Evolutionary conservation across 1,140 invertebrate species (phyloP).

Genomic region (Macrosteles quadrilineatus): DNA sequence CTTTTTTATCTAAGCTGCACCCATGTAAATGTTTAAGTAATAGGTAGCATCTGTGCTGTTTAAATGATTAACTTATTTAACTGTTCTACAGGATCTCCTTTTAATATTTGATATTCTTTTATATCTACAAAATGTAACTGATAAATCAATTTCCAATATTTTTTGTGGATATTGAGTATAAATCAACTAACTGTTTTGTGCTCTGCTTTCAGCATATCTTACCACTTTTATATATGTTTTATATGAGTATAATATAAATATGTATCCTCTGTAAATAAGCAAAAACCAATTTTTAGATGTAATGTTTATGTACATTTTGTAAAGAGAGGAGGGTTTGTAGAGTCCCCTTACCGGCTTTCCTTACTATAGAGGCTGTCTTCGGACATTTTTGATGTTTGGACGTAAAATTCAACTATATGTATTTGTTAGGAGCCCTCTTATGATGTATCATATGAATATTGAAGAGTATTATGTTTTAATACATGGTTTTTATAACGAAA

Average conservation of each 20-base stretch:
- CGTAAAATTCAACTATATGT: conserved; percentile 2
- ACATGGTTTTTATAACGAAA: conserved; percentile 38
- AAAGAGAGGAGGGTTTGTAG: conserved; percentile 5
- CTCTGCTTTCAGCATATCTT: background rate
- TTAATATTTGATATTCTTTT: no score
- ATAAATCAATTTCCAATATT: no score
- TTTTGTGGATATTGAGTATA: no score
- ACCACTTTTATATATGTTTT: conserved; percentile 10
- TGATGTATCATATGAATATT: conserved; percentile 25
- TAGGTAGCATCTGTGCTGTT: no score
- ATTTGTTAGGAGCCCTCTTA: conserved; percentile 7
- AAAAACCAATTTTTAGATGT: conserved; percentile 1
- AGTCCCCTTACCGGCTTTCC: background rate
- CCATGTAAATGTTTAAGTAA: no score
- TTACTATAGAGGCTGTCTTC: background rate
- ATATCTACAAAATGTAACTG: no score
- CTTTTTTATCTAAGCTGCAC: no score
- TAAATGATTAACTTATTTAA: no score
- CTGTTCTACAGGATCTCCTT: no score
- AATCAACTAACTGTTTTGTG: no score
- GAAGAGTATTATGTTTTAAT: conserved; percentile 42
- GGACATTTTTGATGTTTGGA: conserved; percentile 14
- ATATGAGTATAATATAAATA: conserved; percentile 4
- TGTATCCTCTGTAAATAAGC: background rate
- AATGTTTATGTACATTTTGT: conserved; percentile 4